Conservation (phyloP, 1,140 invertebrate species). For the Pseudobourletiella spinata region DNA sequence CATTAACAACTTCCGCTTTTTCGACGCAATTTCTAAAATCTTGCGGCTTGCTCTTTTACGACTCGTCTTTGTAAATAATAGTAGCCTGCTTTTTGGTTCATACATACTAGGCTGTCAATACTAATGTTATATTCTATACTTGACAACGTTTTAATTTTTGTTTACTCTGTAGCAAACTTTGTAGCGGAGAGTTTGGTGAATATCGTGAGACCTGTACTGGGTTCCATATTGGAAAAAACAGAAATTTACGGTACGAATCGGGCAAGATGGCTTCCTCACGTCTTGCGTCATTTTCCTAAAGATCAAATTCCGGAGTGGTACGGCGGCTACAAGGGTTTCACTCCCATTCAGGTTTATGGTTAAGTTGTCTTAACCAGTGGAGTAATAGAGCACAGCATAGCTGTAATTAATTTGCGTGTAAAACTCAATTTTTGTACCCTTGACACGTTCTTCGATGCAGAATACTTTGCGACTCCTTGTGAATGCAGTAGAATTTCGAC, state of each 20-base stretch:
- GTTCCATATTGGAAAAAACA: constrained; percentile 1
- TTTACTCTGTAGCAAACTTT: constrained; percentile 2
- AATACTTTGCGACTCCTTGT: too few species aligned
- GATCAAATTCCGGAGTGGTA: constrained; percentile 10
- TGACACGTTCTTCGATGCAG: too few species aligned
- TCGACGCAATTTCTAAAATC: too few species aligned
- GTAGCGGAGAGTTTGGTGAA: constrained; percentile 4
- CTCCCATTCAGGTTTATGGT: constrained; percentile 1
- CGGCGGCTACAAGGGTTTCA: neutral
- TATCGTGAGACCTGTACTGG: constrained; percentile 3
- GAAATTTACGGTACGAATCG: constrained; percentile 4
- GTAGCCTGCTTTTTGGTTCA: neutral
- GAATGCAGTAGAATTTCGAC: too few species aligned
- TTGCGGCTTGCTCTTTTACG: too few species aligned
- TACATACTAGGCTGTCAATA: neutral
- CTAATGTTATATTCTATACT: neutral
- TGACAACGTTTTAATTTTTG: neutral
- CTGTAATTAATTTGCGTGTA: neutral
- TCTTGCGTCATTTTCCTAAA: constrained; percentile 4
- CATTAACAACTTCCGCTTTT: too few species aligned
- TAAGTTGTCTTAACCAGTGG: neutral
- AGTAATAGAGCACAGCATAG: neutral
- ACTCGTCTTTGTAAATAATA: too few species aligned
- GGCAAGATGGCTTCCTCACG: constrained; percentile 2
- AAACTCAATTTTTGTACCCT: neutral